A percentile compares a stretch with the other conserved stretches of the same genome.
Conservation (phyloP, 2,797 vertebrate genomes). For the Percopsis omiscomaycus region DNA sequence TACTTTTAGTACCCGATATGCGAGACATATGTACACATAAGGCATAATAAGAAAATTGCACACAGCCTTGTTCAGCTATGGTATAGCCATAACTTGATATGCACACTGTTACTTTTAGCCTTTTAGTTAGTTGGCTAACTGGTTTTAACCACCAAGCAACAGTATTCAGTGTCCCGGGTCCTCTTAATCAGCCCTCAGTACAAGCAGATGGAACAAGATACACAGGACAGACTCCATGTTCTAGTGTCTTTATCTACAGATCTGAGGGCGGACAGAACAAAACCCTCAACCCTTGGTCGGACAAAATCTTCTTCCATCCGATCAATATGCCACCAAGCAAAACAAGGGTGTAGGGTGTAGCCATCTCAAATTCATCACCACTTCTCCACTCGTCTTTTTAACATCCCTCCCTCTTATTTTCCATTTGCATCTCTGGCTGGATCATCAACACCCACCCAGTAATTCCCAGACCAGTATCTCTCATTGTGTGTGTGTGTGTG, state of each 20-base stretch:
- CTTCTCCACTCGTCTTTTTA: conserved; percentile 37
- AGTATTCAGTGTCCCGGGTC: background rate
- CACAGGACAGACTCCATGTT: conserved; percentile 37
- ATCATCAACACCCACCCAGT: conserved; percentile 64
- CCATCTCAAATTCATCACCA: conserved; percentile 64
- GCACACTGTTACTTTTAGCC: too few relatives aligned
- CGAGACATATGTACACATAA: too few relatives aligned
- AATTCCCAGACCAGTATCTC: conserved; percentile 40
- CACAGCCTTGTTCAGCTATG: too few relatives aligned
- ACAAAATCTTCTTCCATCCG: conserved; percentile 32
- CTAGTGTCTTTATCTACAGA: conserved; percentile 63
- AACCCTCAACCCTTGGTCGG: conserved; percentile 29
- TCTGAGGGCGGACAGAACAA: conserved; percentile 47
- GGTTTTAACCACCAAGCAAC: background rate
- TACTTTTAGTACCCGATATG: too few relatives aligned
- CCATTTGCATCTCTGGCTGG: conserved; percentile 52
- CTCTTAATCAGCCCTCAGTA: conserved; percentile 10
- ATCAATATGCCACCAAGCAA: conserved; percentile 64
- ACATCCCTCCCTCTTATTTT: conserved; percentile 51
- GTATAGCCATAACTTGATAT: too few relatives aligned
- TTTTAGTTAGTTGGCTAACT: too few relatives aligned
- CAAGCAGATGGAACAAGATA: conserved; percentile 61
- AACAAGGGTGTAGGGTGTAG: conserved; percentile 65
- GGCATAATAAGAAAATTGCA: too few relatives aligned
- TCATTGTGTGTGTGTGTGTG: conserved; percentile 52